Evolutionary conservation across 2,888 invertebrate genomes (phyloP).

Genomic region (Caenorhabditis sp.): DNA sequence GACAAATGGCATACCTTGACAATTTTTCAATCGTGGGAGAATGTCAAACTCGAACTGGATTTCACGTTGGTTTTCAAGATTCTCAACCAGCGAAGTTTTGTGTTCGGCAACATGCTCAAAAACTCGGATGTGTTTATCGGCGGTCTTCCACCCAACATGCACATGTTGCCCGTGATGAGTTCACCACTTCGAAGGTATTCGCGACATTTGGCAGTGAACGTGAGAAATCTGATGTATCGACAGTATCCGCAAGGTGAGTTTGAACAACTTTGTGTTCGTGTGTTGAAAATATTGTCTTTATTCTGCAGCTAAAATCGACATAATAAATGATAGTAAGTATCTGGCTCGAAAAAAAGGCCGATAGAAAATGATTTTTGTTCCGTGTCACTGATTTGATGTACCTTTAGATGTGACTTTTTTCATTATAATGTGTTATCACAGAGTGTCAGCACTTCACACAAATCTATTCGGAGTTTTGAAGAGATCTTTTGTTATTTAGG

Average conservation of each 20-base stretch:
- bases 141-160: conserved; percentile 82
- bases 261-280: no score
- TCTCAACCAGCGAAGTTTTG: conserved; percentile 86
- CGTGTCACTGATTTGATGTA: neutral
- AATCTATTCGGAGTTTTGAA: neutral
- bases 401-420: neutral
- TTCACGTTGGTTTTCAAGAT: conserved; percentile 63
- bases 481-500: conserved; percentile 68
- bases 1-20: conserved; percentile 91
- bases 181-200: conserved; percentile 68
- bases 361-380: no score
- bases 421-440: neutral
- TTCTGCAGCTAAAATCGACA: conserved; percentile 7
- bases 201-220: conserved; percentile 77
- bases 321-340: neutral
- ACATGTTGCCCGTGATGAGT: conserved; percentile 58
- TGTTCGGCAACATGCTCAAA: conserved; percentile 83
- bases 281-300: neutral
- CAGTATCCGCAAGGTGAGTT: conserved; percentile 75
- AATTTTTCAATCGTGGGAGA: conserved; percentile 75
- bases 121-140: conserved; percentile 94
- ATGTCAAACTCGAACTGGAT: conserved; percentile 69
- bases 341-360: no score
- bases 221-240: conserved; percentile 85
- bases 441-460: neutral